Conservation (phyloP, 2,888 invertebrate species). For the Platycheirus rosarum region DNA sequence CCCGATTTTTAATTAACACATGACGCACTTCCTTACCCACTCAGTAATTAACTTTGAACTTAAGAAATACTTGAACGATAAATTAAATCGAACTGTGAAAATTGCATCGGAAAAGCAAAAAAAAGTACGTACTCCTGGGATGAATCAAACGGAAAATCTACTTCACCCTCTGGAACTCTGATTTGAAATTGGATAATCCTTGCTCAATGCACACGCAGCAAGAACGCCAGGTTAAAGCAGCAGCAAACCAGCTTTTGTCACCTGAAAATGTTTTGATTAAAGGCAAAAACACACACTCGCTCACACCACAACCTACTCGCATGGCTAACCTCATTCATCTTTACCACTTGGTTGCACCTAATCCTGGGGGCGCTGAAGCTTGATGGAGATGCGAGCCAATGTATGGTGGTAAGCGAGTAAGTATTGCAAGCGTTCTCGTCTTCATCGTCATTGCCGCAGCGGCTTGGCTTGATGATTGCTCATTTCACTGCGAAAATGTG, state of each 20-base stretch:
- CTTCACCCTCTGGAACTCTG: constrained; percentile 10
- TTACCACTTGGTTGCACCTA: constrained; percentile 61
- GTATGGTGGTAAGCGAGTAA: constrained; percentile 1
- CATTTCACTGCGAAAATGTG: constrained; percentile 70
- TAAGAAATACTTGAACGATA: constrained; percentile 64
- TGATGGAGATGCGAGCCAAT: constrained; percentile 22
- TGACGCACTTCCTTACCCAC: constrained; percentile 37
- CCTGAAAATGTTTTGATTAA: constrained; percentile 69
- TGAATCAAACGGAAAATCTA: constrained; percentile 52
- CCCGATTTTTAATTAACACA: neutral
- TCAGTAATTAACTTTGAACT: constrained; percentile 48
- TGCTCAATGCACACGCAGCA: constrained; percentile 29
- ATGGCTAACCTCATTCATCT: constrained; percentile 47
- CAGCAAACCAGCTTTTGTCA: constrained; percentile 58
- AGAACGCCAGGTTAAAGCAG: neutral
- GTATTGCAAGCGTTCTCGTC: neutral
- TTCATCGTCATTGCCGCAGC: constrained; percentile 20
- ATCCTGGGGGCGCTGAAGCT: constrained; percentile 31
- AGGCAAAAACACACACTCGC: constrained; percentile 25
- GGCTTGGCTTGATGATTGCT: constrained; percentile 58
- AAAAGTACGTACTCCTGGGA: neutral
- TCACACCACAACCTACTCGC: constrained; percentile 6
- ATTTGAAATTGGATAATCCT: constrained; percentile 25
- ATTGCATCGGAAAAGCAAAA: constrained; percentile 17
- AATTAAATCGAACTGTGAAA: constrained; percentile 58